Percentiles rank a stretch among this genome's conserved stretches.
These are phyloP conservation scores for Helobdella robusta DNA, from an alignment of 2,888 invertebrate genomes.

Conservation along the genomic window DNA sequence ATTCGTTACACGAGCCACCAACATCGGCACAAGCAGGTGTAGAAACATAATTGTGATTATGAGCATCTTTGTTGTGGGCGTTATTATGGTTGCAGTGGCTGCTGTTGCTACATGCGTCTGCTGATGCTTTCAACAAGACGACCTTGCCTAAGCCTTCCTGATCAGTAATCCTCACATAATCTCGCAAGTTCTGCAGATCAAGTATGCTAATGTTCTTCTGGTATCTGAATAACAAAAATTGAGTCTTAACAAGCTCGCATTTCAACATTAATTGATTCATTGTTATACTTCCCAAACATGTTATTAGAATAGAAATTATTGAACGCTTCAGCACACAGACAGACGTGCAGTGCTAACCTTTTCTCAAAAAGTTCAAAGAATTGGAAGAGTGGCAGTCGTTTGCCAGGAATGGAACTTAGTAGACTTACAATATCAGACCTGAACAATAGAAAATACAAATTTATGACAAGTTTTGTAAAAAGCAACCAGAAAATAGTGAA, in stretches of 20 bases:
- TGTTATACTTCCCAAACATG: neutral
- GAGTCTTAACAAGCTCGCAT: neutral
- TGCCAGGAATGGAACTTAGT: constrained; percentile 65
- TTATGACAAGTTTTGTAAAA: too few relatives aligned
- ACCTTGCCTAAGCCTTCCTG: constrained; percentile 58
- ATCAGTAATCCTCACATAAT: constrained; percentile 67
- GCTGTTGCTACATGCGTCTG: too few relatives aligned
- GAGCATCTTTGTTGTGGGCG: too few relatives aligned
- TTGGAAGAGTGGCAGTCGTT: constrained; percentile 67
- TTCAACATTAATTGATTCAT: neutral
- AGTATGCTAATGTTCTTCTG: constrained; percentile 59
- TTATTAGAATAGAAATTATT: too few relatives aligned
- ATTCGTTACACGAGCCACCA: too few relatives aligned
- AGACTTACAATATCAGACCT: constrained; percentile 64
- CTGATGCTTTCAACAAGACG: too few relatives aligned
- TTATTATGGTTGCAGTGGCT: too few relatives aligned
- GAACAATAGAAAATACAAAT: too few relatives aligned
- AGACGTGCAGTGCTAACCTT: constrained; percentile 49
- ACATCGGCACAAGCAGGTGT: too few relatives aligned
- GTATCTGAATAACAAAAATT: constrained; percentile 39
- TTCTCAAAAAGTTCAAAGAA: constrained; percentile 74
- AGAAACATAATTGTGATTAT: too few relatives aligned
- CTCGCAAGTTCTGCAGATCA: constrained; percentile 58
- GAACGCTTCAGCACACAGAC: too few relatives aligned
- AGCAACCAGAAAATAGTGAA: too few relatives aligned